Evolutionary conservation across 2,888 invertebrate genomes (phyloP).

Genomic region (Leptinotarsa tumamoca): DNA sequence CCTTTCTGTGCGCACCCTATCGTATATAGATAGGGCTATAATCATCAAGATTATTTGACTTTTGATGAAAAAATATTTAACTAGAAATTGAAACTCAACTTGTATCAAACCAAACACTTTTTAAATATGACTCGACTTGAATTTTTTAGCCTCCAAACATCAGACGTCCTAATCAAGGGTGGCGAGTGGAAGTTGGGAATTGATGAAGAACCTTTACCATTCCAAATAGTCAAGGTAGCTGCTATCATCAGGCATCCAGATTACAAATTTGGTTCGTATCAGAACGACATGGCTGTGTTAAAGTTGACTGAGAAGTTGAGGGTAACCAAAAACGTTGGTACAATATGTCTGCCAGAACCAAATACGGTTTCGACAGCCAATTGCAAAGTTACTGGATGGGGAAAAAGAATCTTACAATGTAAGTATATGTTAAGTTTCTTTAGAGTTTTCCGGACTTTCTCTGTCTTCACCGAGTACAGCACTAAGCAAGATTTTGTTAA

Average conservation of each 20-base stretch:
- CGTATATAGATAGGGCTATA: too few relatives aligned
- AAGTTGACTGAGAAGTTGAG: constrained; percentile 74
- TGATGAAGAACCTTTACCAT: constrained; percentile 83
- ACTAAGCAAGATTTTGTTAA: too few relatives aligned
- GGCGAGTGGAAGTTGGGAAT: constrained; percentile 88
- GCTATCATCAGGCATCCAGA: constrained; percentile 78
- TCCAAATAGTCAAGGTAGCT: constrained; percentile 81
- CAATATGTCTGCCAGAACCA: constrained; percentile 76
- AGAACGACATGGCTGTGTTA: constrained; percentile 80
- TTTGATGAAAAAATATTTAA: not conserved
- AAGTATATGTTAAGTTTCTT: constrained; percentile 58
- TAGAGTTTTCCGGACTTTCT: too few relatives aligned
- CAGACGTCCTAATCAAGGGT: constrained; percentile 80
- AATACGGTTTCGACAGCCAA: constrained; percentile 72
- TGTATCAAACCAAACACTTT: not conserved
- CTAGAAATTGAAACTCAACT: not conserved
- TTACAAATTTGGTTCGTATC: constrained; percentile 72
- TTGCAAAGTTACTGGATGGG: constrained; percentile 87
- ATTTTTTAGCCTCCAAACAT: constrained; percentile 70
- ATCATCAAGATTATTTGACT: too few relatives aligned
- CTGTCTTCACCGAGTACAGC: too few relatives aligned
- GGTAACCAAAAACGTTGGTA: constrained; percentile 78
- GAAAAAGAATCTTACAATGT: constrained; percentile 83
- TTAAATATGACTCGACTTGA: not conserved
- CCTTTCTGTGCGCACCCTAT: too few relatives aligned